Conservation (phyloP, 2,113 vertebrate species). For the Amazona guildingii region DNA sequence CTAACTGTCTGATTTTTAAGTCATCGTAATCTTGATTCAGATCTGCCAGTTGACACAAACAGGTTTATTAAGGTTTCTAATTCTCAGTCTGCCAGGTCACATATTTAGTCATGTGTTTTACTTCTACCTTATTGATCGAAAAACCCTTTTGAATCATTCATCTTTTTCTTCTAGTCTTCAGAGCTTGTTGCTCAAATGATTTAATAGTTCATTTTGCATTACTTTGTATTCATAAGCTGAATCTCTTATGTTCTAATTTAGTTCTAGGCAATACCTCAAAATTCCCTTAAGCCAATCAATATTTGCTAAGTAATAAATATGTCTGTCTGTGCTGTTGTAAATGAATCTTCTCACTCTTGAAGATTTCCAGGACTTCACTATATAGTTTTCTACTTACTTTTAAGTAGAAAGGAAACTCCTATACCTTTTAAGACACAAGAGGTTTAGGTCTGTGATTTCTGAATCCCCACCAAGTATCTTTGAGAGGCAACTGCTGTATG, state of each 20-base stretch:
- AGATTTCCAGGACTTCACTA: neutral
- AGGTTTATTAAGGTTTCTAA: neutral
- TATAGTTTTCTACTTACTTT: neutral
- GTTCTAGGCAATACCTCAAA: neutral
- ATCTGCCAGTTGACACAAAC: neutral
- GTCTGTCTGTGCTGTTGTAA: neutral
- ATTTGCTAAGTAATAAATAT: neutral
- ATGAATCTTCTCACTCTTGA: neutral
- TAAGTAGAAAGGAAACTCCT: neutral
- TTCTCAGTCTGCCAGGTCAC: neutral
- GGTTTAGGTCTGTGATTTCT: neutral
- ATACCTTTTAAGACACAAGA: neutral
- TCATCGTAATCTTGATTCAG: neutral
- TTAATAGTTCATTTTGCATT: neutral
- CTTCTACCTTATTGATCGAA: slow-evolving; percentile 10
- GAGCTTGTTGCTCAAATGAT: neutral
- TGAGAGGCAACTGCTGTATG: neutral
- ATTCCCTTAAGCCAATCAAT: neutral
- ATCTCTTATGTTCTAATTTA: neutral
- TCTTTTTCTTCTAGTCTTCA: neutral
- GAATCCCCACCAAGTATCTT: neutral
- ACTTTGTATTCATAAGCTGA: neutral
- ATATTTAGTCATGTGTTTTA: neutral
- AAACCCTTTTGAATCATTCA: neutral
- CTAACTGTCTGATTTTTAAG: neutral